Evolutionary conservation across 2,113 vertebrate genomes (phyloP).

Genomic region (Phaethon lepturus): DNA sequence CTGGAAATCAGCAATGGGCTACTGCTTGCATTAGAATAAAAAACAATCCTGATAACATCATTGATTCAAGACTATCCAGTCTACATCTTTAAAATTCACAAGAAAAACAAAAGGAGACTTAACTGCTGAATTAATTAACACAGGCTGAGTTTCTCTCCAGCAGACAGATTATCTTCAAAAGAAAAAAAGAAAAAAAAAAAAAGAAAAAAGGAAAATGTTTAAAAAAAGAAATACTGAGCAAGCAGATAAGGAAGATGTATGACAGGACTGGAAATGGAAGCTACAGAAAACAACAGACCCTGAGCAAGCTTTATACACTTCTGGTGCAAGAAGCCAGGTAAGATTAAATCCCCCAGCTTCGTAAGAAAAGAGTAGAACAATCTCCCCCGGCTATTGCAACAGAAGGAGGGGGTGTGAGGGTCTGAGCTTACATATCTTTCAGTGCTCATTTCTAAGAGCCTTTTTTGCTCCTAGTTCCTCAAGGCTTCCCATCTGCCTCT

Average conservation of each 20-base stretch:
- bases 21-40: neutral
- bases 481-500: neutral
- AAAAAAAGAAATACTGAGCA: neutral
- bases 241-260: neutral
- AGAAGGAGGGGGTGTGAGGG: neutral
- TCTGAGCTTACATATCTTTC: neutral
- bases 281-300: neutral
- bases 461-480: neutral
- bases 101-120: conserved; percentile 8
- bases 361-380: neutral
- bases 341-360: neutral
- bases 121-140: conserved; percentile 6
- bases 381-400: neutral
- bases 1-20: neutral
- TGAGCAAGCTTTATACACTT: neutral
- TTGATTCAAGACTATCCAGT: neutral
- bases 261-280: neutral
- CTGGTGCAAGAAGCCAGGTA: neutral
- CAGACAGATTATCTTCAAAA: neutral
- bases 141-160: neutral
- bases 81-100: neutral
- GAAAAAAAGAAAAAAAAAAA: neutral
- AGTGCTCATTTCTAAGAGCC: neutral
- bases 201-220: no score
- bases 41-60: neutral